Conservation (phyloP, 92 coral and sea anemone genomes). For the Pocillopora grandis region DNA sequence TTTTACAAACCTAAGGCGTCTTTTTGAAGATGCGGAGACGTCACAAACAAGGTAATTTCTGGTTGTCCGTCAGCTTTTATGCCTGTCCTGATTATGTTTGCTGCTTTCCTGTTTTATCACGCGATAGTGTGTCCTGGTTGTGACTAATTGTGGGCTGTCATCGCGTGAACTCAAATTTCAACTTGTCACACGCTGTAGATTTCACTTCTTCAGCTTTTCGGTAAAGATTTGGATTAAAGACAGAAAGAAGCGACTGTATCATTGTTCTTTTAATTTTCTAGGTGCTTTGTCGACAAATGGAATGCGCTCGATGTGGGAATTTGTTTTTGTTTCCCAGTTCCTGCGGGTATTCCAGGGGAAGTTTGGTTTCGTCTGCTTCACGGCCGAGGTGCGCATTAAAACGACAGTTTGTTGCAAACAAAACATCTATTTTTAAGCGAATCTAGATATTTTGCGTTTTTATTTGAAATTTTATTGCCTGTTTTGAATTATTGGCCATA, state of each 20-base stretch:
- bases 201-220: constrained; percentile 46
- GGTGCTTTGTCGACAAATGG: constrained; percentile 78
- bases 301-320: constrained; percentile 98
- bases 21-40: constrained; percentile 83
- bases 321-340: constrained; percentile 96
- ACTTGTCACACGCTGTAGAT: constrained; percentile 93
- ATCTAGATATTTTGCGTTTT: background rate
- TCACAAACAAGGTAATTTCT: constrained; percentile 71
- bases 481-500: background rate
- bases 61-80: constrained; percentile 12
- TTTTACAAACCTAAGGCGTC: constrained; percentile 61
- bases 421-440: background rate
- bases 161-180: constrained; percentile 95
- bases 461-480: background rate
- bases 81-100: constrained; percentile 49
- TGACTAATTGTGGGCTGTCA: constrained; percentile 97
- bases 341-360: constrained; percentile 90
- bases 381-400: constrained; percentile 75
- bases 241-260: constrained; percentile 7
- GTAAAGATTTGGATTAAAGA: constrained; percentile 35
- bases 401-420: constrained; percentile 27
- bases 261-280: constrained; percentile 63
- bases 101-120: constrained; percentile 65
- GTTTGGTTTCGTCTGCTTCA: constrained; percentile 87
- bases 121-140: constrained; percentile 77